Percentiles rank a stretch among this genome's conserved stretches.
Evolutionary conservation across 2,113 vertebrate species (phyloP).

Genomic region (Psephotus haematonotus): DNA sequence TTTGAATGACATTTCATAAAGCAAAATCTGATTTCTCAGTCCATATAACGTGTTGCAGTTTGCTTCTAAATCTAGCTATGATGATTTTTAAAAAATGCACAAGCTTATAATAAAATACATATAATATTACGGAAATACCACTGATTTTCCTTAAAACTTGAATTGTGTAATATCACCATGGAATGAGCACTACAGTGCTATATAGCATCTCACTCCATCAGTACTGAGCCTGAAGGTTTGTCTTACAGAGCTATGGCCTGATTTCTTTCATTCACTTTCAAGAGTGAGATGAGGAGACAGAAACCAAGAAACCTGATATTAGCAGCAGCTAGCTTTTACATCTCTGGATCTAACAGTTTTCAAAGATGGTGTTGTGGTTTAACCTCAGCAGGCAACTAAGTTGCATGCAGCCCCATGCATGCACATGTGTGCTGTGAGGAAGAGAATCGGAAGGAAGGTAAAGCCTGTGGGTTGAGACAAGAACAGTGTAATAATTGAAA

Average conservation of each 20-base stretch:
- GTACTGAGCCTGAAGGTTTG: neutral
- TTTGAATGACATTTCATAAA: neutral
- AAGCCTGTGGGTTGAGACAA: neutral
- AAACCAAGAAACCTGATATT: neutral
- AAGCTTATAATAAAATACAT: neutral
- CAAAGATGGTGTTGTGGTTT: neutral
- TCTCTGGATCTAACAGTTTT: neutral
- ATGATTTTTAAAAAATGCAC: neutral
- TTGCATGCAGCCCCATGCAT: neutral
- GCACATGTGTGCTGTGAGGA: neutral
- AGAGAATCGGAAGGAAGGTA: neutral
- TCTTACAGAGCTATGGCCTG: neutral
- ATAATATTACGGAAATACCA: neutral
- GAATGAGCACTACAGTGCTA: neutral
- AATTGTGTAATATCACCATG: neutral
- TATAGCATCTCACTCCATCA: neutral
- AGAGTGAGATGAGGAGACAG: neutral
- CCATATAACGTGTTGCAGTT: neutral
- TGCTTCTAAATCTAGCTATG: neutral
- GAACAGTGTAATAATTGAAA: neutral
- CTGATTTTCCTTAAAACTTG: neutral
- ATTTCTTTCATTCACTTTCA: neutral
- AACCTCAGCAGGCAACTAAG: neutral
- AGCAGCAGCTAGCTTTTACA: neutral
- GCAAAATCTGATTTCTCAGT: neutral